These are phyloP conservation scores for Bradypodion ventrale DNA, from an alignment of 2,797 vertebrate species.

Conservation along the genomic window DNA sequence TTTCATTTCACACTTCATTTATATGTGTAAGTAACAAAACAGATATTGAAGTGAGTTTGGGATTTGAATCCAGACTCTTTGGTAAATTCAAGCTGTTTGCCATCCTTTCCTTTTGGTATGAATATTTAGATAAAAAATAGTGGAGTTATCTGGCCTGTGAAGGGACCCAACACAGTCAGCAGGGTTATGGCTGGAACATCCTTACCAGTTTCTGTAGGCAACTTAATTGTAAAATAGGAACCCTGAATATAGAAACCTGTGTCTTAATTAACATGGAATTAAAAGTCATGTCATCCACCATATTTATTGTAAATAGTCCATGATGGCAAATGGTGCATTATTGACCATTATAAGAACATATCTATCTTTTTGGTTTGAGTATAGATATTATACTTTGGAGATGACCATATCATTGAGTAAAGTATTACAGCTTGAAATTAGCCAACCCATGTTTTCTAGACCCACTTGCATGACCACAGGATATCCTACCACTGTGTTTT, in stretches of 20 bases:
- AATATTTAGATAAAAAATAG: neutral
- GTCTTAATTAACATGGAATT: neutral
- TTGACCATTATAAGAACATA: neutral
- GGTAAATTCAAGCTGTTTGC: neutral
- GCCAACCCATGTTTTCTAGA: neutral
- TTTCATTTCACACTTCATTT: neutral
- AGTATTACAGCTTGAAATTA: neutral
- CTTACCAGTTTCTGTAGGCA: neutral
- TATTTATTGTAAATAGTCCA: neutral
- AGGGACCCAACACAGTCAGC: neutral
- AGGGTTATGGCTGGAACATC: neutral
- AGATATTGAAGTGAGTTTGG: neutral
- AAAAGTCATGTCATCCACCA: neutral
- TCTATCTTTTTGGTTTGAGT: too few species aligned
- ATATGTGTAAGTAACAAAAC: neutral
- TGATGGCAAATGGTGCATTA: neutral
- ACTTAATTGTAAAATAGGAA: neutral
- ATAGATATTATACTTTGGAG: neutral
- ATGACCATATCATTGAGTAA: neutral
- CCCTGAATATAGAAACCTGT: neutral
- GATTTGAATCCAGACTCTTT: neutral
- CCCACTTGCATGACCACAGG: neutral
- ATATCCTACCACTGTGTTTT: neutral
- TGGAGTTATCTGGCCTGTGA: neutral
- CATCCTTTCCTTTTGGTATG: neutral